These are phyloP conservation scores for Elephas maximus DNA, from an alignment of 2,113 vertebrate species.

Conservation along the genomic window DNA sequence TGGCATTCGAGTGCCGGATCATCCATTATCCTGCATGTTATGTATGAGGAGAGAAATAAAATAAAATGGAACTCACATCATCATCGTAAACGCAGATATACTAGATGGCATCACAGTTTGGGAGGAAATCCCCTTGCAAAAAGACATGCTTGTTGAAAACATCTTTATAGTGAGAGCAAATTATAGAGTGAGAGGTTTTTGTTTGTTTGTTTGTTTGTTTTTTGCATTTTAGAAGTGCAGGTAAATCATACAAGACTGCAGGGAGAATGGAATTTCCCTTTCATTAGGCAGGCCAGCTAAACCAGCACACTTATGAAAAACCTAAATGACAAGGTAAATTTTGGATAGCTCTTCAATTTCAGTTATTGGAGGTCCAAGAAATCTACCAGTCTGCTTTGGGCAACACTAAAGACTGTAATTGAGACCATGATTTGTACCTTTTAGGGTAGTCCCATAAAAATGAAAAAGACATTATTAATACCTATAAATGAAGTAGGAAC, in stretches of 20 bases:
- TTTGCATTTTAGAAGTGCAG: constrained; percentile 41
- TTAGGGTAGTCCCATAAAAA: not conserved
- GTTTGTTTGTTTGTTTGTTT: not conserved
- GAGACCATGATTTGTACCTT: not conserved
- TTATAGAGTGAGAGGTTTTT: not conserved
- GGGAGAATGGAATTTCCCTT: constrained; percentile 6
- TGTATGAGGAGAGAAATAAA: constrained; percentile 72
- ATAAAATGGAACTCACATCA: constrained; percentile 72
- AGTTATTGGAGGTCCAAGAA: not conserved
- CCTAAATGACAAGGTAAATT: not conserved
- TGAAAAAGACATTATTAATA: not conserved
- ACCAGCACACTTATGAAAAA: not conserved
- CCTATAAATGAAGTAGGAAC: not conserved
- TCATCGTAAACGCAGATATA: constrained; percentile 74
- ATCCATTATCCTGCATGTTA: constrained; percentile 56
- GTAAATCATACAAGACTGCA: constrained; percentile 8
- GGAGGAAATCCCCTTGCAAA: not conserved
- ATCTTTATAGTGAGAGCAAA: not conserved
- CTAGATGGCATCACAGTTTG: not conserved
- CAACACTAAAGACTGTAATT: not conserved
- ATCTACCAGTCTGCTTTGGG: not conserved
- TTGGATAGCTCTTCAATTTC: constrained; percentile 44
- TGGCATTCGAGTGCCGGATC: not conserved
- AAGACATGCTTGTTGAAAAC: constrained; percentile 61
- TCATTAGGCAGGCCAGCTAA: not conserved